These are phyloP conservation scores for Tuta absoluta DNA, from an alignment of 2,888 invertebrate genomes.

Conservation along the genomic window DNA sequence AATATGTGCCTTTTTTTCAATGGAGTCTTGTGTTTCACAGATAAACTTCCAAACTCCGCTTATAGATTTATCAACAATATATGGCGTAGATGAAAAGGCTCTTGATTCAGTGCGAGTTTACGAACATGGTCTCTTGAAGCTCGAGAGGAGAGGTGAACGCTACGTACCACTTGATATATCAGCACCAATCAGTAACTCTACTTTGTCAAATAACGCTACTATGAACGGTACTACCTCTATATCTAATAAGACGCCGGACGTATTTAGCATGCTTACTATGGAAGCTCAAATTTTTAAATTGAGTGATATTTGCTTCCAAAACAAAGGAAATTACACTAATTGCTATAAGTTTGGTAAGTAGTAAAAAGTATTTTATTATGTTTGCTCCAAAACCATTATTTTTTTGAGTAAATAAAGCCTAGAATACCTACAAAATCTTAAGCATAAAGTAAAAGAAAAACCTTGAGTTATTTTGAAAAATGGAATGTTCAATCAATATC, in stretches of 20 bases:
- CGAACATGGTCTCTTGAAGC: constrained; percentile 55
- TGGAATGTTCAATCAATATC: neutral
- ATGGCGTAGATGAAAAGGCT: constrained; percentile 57
- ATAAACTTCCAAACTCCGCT: constrained; percentile 66
- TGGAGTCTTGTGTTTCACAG: constrained; percentile 39
- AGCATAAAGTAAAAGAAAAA: too few relatives aligned
- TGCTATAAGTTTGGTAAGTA: constrained; percentile 67
- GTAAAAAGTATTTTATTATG: too few relatives aligned
- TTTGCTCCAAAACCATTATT: too few relatives aligned
- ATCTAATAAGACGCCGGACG: neutral
- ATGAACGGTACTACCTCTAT: neutral
- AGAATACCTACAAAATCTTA: too few relatives aligned
- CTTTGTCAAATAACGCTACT: constrained; percentile 8
- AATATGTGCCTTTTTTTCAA: neutral
- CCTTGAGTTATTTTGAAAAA: too few relatives aligned
- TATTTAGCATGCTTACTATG: constrained; percentile 16
- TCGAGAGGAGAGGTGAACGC: constrained; percentile 50
- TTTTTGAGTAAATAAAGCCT: too few relatives aligned
- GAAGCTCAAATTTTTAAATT: constrained; percentile 30
- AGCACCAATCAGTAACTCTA: neutral
- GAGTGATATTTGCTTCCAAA: constrained; percentile 50
- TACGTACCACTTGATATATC: constrained; percentile 47
- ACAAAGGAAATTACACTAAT: constrained; percentile 47
- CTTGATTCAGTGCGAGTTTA: constrained; percentile 49
- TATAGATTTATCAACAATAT: constrained; percentile 63